phyloP scores from a whole-genome alignment of 2,797 vertebrate genomes.

The Chaetodon trifasciatus region DNA sequence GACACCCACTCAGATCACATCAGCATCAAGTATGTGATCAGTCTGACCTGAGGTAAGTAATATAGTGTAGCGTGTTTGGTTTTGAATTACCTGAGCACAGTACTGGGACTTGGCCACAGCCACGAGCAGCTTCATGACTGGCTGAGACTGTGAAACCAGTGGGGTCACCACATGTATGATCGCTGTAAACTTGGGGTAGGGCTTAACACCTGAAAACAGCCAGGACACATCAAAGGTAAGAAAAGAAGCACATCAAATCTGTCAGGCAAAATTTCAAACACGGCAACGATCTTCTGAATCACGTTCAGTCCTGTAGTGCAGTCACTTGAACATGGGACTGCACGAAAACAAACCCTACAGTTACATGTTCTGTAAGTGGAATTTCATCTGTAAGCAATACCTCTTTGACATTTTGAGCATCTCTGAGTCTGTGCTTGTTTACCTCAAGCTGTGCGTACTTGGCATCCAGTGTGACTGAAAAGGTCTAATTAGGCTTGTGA shows the following conservation, averaged over 20 bases:
- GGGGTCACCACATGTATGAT: constrained; percentile 97
- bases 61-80: neutral
- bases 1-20: neutral
- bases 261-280: neutral
- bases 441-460: constrained; percentile 37
- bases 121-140: constrained; percentile 96
- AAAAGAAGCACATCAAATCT: neutral
- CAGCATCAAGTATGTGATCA: neutral
- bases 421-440: constrained; percentile 39
- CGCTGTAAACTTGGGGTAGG: constrained; percentile 94
- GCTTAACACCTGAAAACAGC: constrained; percentile 89
- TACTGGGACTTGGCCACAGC: constrained; percentile 98
- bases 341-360: neutral
- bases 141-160: constrained; percentile 97
- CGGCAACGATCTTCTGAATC: neutral
- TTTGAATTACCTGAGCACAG: constrained; percentile 93
- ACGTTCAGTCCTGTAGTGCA: neutral
- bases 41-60: neutral
- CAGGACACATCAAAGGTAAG: neutral
- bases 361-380: neutral
- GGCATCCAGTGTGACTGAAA: constrained; percentile 13
- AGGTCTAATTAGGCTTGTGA: constrained; percentile 46
- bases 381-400: neutral
- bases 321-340: neutral
- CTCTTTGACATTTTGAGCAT: constrained; percentile 25